Percentiles rank a stretch among this genome's conserved stretches.
phyloP scores from a whole-genome alignment of 2,113 vertebrate species.

The Monarcha castaneiventris region DNA sequence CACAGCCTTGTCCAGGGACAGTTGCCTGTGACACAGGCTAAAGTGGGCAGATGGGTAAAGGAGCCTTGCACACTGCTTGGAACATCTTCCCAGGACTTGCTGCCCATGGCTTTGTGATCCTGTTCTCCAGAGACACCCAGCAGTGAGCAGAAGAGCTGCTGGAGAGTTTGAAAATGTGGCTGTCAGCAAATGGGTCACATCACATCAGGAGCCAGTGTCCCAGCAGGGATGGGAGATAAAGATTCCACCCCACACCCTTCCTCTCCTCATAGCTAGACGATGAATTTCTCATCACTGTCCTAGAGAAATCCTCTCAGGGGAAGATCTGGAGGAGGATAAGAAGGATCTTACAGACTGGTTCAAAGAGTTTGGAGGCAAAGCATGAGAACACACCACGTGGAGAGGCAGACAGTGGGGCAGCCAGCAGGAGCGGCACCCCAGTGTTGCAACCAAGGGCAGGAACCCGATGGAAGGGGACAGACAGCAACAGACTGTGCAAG shows the following conservation, averaged over 20 bases:
- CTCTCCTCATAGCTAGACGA: neutral
- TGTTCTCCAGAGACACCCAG: neutral
- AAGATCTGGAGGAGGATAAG: neutral
- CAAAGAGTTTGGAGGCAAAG: neutral
- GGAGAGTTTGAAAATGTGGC: neutral
- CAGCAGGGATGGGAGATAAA: neutral
- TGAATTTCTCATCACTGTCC: neutral
- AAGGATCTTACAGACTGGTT: neutral
- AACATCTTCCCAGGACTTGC: neutral
- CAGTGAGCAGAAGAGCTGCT: neutral
- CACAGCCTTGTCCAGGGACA: neutral
- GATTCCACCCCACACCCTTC: neutral
- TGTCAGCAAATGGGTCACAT: neutral
- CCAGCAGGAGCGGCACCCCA: fast-evolving
- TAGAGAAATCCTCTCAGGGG: neutral
- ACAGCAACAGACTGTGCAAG: neutral
- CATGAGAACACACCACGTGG: neutral
- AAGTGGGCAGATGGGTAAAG: fast-evolving
- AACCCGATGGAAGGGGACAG: neutral
- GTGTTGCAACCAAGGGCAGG: neutral
- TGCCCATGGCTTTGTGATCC: neutral
- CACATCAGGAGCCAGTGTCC: neutral
- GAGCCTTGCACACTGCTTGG: neutral
- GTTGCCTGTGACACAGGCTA: neutral
- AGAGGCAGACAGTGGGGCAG: neutral